Percentiles rank a stretch among this genome's conserved stretches.
These are phyloP conservation scores for Selenia dentaria DNA, from an alignment of 2,888 invertebrate genomes.

Conservation along the genomic window DNA sequence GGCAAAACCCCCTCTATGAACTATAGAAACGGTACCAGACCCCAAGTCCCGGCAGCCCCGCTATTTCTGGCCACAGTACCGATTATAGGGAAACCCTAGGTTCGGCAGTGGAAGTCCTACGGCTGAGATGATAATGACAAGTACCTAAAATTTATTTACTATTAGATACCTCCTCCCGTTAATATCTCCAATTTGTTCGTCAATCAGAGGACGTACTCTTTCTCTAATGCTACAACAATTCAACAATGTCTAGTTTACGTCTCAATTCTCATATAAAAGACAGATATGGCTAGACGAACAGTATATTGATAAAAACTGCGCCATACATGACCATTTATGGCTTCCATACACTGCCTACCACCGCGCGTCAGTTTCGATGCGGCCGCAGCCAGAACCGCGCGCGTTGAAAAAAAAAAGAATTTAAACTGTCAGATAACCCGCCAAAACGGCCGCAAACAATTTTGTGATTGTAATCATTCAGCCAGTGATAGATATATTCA, in stretches of 20 bases:
- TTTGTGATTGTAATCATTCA: conserved; percentile 8
- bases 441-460: not conserved
- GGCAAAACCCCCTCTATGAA: no score
- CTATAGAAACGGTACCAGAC: no score
- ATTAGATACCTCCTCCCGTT: no score
- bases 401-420: conserved; percentile 42
- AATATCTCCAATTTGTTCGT: no score
- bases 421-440: conserved; percentile 14
- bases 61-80: no score
- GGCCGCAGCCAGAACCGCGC: conserved; percentile 50
- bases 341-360: conserved; percentile 41
- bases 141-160: no score
- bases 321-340: conserved; percentile 54
- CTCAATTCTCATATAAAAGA: conserved; percentile 21
- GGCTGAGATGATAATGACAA: no score
- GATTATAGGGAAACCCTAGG: no score
- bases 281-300: conserved; percentile 29
- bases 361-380: conserved; percentile 60
- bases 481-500: conserved; percentile 4
- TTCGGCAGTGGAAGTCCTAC: no score
- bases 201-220: no score
- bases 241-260: conserved; percentile 22
- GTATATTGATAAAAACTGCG: conserved; percentile 35
- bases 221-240: conserved; percentile 13
- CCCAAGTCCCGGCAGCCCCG: no score